Evolutionary conservation across 2,113 vertebrate species (phyloP).

Genomic region (Falcunculus frontatus): DNA sequence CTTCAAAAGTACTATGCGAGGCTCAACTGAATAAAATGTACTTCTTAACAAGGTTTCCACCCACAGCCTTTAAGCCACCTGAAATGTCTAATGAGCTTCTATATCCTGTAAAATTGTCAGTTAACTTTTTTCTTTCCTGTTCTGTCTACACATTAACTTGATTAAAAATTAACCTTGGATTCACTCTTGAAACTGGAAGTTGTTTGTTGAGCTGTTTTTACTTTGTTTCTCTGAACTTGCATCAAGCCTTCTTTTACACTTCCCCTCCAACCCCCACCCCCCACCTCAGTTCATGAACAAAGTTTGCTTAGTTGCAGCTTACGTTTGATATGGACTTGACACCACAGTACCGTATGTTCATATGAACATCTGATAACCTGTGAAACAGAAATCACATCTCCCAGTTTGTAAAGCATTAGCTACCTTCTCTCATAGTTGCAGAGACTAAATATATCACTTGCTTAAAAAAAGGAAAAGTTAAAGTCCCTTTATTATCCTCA

Average conservation of each 20-base stretch:
- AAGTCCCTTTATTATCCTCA: neutral
- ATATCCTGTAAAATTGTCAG: neutral
- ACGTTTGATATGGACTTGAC: conserved; percentile 58
- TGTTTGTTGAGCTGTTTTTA: neutral
- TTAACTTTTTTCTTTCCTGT: neutral
- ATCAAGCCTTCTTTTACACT: neutral
- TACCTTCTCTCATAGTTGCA: conserved; percentile 41
- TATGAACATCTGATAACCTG: conserved; percentile 66
- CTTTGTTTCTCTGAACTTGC: neutral
- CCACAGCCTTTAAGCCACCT: neutral
- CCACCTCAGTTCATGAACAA: conserved; percentile 41
- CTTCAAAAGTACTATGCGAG: neutral
- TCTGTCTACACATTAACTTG: neutral
- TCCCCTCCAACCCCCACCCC: conserved; percentile 1
- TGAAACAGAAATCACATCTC: conserved; percentile 60
- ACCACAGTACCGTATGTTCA: conserved; percentile 62
- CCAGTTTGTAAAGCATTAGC: conserved; percentile 59
- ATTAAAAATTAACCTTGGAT: neutral
- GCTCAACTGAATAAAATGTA: neutral
- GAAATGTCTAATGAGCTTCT: neutral
- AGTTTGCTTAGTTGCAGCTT: conserved; percentile 59
- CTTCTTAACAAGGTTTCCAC: neutral
- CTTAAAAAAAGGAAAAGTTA: conserved; percentile 32
- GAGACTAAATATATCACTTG: conserved; percentile 37
- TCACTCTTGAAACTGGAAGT: neutral